Percentiles rank a stretch among this genome's conserved stretches.
Evolutionary conservation across 30 jellyfish, hydroid and myxozoan species (phyloP).

Genomic region (Aurelia aurita): DNA sequence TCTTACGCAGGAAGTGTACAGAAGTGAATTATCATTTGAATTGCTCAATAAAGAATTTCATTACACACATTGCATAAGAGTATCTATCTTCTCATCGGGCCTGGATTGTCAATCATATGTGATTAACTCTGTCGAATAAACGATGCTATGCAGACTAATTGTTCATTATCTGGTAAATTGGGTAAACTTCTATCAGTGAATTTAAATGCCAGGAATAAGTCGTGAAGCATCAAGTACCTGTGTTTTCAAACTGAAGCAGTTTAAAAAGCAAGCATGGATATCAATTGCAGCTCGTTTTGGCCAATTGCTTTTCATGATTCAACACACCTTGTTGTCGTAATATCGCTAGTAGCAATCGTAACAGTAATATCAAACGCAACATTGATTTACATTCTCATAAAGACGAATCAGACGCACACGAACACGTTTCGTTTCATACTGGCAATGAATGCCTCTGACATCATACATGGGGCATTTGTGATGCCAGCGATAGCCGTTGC

Average conservation of each 20-base stretch:
- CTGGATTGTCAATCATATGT: too few species aligned
- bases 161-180: neutral
- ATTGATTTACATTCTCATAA: conserved; percentile 33
- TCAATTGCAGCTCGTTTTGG: conserved; percentile 25
- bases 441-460: conserved; percentile 41
- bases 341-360: conserved; percentile 8
- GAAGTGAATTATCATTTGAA: too few species aligned
- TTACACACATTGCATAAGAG: too few species aligned
- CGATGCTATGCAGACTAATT: neutral
- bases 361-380: conserved; percentile 16
- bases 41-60: too few species aligned
- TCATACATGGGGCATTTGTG: conserved; percentile 22
- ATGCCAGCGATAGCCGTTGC: conserved; percentile 19
- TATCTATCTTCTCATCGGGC: too few species aligned
- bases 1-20: too few species aligned
- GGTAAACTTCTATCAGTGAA: too few species aligned
- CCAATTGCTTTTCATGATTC: conserved; percentile 15
- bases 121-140: too few species aligned
- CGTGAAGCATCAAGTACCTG: too few species aligned
- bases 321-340: neutral
- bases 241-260: too few species aligned
- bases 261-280: neutral
- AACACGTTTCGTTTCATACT: conserved; percentile 36
- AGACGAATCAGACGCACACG: conserved; percentile 25
- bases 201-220: neutral